Evolutionary conservation across 2,797 vertebrate species (phyloP), one percentile per base, ranked within the genome.

Genomic region (Amazonetta brasiliensis): DNA sequence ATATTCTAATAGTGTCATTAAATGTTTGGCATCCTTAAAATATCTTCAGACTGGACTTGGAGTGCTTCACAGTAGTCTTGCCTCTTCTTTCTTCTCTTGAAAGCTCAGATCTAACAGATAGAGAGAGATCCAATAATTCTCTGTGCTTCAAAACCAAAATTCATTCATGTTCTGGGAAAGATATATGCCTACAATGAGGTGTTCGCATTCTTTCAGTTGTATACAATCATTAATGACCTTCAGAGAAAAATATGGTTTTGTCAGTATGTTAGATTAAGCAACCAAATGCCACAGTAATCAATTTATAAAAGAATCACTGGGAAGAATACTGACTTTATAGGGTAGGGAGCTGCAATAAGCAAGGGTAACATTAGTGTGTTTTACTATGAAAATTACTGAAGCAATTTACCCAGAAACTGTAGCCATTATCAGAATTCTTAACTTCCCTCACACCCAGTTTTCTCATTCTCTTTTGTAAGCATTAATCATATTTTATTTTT

Each of bases 401-500:
- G 86, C 74, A 92, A 86, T 95, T 94, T 94, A 84, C 71, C 59
- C 67, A 84, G 93, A 87, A 95, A 95, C 86, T 76, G 69, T 79
- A 87, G 63, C 88, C 80, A 89, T 92, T 94, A 84, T 93, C 80
- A 87, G 88, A 90, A 93, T 89, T 93, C 74, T 84, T 89, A 89
- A 84, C 50, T 72, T 54, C 28, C 50, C 21, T 55, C 37, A 55
- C 67, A 90, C 74, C 41, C 67, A 4, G 16, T 79, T 90, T 94
- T 84, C 88, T 94, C 83, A 63, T 93, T 84, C 86, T 82, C 90
- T 93, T 95, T 95, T 84, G 59, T 78, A 92, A 96, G 92, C 64
- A 73, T 97, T 91, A 87, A 96, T 95, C 90, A 95, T 78, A 89
- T 94, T 96, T 97, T 97, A 95, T 93, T 97, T 97, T 95, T 97